These are phyloP conservation scores for Reticulitermes lucifugus DNA, from an alignment of 2,888 invertebrate species.

Conservation along the genomic window DNA sequence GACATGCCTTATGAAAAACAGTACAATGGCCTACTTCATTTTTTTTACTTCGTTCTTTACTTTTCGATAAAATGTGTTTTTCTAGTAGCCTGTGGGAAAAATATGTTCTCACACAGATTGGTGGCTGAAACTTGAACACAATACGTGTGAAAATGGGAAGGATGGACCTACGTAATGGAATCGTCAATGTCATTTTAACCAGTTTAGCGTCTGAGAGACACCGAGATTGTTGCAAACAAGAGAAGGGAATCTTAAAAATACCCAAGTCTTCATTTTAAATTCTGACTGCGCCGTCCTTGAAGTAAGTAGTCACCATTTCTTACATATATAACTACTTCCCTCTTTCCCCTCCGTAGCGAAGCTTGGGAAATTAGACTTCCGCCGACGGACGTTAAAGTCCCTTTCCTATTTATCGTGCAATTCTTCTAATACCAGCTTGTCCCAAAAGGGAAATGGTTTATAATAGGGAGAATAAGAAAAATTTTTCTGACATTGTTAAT, in stretches of 20 bases:
- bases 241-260: not conserved
- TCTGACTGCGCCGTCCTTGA: not conserved
- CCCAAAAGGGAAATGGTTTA: not conserved
- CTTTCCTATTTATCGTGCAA: not conserved
- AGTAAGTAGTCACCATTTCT: not conserved
- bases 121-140: not conserved
- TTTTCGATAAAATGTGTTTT: too few relatives aligned
- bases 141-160: not conserved
- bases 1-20: too few relatives aligned
- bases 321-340: not conserved
- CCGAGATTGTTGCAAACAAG: not conserved
- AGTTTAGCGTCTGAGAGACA: not conserved
- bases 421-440: not conserved
- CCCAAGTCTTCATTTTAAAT: slow-evolving; percentile 10
- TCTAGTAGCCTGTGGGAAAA: not conserved
- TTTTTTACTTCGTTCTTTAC: too few relatives aligned
- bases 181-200: not conserved
- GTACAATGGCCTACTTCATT: too few relatives aligned
- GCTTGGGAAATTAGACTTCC: not conserved
- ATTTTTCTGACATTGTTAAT: not conserved
- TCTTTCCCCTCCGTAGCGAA: not conserved
- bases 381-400: not conserved
- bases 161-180: not conserved
- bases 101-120: not conserved
- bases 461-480: not conserved